A percentile compares a stretch with the other conserved stretches of the same genome.
phyloP scores from a whole-genome alignment of 2,888 invertebrate species.

The Lycophotia porphyrea region DNA sequence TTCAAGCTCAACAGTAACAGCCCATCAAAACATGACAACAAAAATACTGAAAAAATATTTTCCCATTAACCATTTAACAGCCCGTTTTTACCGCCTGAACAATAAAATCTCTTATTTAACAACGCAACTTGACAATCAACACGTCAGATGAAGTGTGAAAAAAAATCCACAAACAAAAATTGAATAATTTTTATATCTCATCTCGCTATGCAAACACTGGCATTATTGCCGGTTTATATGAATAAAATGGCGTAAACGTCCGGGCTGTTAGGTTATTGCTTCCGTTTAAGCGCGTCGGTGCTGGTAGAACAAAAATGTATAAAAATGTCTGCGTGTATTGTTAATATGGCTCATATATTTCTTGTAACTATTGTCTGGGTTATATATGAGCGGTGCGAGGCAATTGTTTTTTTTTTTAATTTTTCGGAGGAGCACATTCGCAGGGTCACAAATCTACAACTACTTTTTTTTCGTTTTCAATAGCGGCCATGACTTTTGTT shows the following conservation, averaged over 20 bases:
- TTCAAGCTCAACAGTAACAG: conserved; percentile 32
- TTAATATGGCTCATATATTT: conserved; percentile 74
- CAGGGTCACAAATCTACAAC: conserved; percentile 56
- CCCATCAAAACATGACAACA: conserved; percentile 27
- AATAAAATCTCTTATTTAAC: conserved; percentile 47
- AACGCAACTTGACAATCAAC: conserved; percentile 55
- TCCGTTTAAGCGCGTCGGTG: conserved; percentile 73
- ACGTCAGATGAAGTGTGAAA: conserved; percentile 56
- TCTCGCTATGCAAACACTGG: conserved; percentile 71
- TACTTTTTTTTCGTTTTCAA: conserved; percentile 61
- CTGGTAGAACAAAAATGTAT: conserved; percentile 68
- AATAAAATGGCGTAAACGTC: conserved; percentile 74
- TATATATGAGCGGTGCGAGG: conserved; percentile 65
- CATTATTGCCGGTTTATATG: conserved; percentile 75
- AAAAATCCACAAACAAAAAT: conserved; percentile 67
- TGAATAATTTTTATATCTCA: conserved; percentile 72
- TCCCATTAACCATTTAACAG: conserved; percentile 29
- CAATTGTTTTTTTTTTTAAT: conserved; percentile 69
- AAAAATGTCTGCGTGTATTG: conserved; percentile 73
- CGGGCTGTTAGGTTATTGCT: conserved; percentile 78
- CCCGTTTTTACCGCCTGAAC: conserved; percentile 33
- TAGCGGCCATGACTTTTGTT: conserved; percentile 59
- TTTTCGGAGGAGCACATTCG: conserved; percentile 58
- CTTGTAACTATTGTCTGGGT: conserved; percentile 74
- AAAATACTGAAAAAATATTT: conserved; percentile 11